Conservation (phyloP, 2,113 vertebrate species). For the Chrysemys picta region DNA sequence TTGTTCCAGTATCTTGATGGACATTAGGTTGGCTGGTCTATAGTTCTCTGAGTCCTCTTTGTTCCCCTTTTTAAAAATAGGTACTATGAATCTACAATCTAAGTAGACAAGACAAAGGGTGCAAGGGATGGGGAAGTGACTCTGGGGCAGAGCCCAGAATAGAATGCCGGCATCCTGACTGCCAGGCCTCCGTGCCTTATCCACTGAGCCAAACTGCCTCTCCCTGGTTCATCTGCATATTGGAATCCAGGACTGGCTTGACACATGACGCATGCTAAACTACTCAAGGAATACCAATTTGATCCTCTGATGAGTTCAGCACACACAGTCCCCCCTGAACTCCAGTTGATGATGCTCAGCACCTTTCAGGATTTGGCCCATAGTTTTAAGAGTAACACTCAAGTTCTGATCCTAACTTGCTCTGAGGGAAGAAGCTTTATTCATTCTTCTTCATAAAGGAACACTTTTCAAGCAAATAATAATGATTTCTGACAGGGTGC, state of each 20-base stretch:
- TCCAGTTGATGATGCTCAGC: neutral
- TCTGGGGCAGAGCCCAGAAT: neutral
- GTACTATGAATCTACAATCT: neutral
- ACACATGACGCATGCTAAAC: neutral
- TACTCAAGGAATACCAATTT: neutral
- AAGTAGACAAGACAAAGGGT: neutral
- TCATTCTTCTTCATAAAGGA: neutral
- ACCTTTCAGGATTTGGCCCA: neutral
- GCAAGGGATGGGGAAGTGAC: neutral
- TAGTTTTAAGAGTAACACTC: neutral
- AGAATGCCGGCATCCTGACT: neutral
- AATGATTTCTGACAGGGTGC: rapidly evolving
- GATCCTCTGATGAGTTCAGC: neutral
- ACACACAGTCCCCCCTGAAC: neutral
- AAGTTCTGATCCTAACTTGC: neutral
- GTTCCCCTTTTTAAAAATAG: too few relatives aligned
- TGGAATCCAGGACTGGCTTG: neutral
- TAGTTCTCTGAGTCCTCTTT: too few relatives aligned
- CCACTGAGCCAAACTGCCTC: too few relatives aligned
- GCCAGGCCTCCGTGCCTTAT: neutral
- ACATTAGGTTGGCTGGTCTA: too few relatives aligned
- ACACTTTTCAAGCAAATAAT: neutral
- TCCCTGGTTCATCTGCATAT: neutral
- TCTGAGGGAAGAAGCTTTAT: neutral
- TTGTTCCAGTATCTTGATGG: too few relatives aligned